Base-by-base conservation (phyloP, 2,888 invertebrate species). In the Cecidostiba fungosa region DNA sequence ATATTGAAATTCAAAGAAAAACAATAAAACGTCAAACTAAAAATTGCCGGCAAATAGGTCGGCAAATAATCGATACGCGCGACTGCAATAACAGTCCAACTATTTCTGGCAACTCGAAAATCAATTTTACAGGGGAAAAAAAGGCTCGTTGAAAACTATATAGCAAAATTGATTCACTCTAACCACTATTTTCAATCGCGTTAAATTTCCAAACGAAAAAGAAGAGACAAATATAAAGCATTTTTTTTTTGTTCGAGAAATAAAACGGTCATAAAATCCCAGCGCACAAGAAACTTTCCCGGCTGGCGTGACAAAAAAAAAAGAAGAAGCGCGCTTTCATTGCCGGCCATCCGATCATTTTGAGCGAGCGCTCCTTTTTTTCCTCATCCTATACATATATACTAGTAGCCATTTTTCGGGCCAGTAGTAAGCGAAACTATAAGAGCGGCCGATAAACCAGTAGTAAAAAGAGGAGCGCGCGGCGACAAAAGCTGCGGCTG, bases 381-480 rank as follows among this genome's bases (percentile, higher is more conserved):
- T 26, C 10, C 32, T 29, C 10, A 16, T 43, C 26, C 12, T 43
- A 12, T 43, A 43, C 12, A 10, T 6, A 36, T 36, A 36, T 43
- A 43, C 12, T 43, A 12, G 12, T 12, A 29, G 50, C n/a, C 39
- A 54, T 47, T 72, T 80, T 54, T 72, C 39, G 72, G 73, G 66
- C 43, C 43, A 43, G 10, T 36, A 72, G 66, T 39, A 59, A 77
- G 66, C 77, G 43, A 59, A 70, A 77, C 59, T 72, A 73, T 32
- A 77, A 43, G 47, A 78, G 29, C 47, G n/a, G 12, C 77, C 77
- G 83, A 83, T 83, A 83, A 83, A 83, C 29, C 23, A 36, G 83
- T 78, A 78, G 72, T 77, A 83, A 83, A 83, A 83, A 26, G 32
- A 36, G 59, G n/a, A n/a, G 59, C 16, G n/a, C 47, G 62, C 4